phyloP scores from a whole-genome alignment of 1,140 invertebrate genomes.

The Tetragnatha versicolor region DNA sequence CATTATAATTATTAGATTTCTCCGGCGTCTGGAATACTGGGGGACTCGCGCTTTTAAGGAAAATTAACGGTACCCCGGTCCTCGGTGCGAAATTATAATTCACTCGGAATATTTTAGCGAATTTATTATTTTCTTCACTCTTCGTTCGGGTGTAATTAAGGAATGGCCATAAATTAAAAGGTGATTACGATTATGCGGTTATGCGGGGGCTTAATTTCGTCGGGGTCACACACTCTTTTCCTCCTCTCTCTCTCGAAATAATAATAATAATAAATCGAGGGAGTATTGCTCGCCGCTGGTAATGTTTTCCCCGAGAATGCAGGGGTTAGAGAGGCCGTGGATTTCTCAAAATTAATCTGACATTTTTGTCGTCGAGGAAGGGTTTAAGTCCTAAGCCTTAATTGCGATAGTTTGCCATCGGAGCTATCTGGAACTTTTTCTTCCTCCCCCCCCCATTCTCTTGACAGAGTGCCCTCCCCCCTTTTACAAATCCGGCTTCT shows the following conservation, averaged over 20 bases:
- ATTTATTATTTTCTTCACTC: constrained; percentile 56
- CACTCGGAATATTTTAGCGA: constrained; percentile 56
- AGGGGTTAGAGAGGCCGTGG: neutral
- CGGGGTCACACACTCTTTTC: neutral
- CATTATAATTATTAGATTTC: constrained; percentile 56
- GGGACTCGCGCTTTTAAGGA: constrained; percentile 53
- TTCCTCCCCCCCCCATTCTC: no score
- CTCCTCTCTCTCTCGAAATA: neutral
- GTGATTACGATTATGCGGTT: constrained; percentile 55
- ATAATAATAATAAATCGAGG: no score
- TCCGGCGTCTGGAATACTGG: constrained; percentile 51
- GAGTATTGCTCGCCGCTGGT: neutral
- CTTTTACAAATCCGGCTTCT: no score
- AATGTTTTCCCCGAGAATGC: neutral
- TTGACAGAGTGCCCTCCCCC: no score
- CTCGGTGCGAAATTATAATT: constrained; percentile 54
- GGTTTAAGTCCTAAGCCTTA: neutral
- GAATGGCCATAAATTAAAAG: constrained; percentile 56
- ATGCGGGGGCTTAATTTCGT: constrained; percentile 27
- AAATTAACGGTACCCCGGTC: constrained; percentile 53
- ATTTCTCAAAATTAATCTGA: constrained; percentile 8
- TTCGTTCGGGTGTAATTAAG: constrained; percentile 55
- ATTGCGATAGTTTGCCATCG: neutral
- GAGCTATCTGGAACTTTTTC: no score
- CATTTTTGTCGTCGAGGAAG: neutral